Conservation (phyloP, 2,888 invertebrate genomes). For the Aleiodes testaceus region DNA sequence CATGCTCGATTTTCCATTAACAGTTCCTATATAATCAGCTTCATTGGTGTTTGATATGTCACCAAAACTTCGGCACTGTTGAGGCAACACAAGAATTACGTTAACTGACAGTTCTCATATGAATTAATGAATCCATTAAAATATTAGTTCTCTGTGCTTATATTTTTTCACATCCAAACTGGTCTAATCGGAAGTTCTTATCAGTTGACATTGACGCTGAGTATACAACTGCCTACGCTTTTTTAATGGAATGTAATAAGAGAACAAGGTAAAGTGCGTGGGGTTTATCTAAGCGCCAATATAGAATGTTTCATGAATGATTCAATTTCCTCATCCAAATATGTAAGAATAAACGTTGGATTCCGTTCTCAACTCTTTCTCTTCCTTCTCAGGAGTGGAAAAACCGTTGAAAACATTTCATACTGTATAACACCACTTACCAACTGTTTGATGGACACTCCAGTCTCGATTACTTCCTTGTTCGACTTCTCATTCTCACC, state of each 20-base stretch:
- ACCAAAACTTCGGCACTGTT: slow-evolving; percentile 79
- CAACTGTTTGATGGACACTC: slow-evolving; percentile 74
- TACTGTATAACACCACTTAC: slow-evolving; percentile 68
- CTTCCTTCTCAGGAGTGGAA: slow-evolving; percentile 24
- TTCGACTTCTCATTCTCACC: slow-evolving; percentile 67
- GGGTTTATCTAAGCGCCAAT: background rate
- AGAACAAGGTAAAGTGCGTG: slow-evolving; percentile 38
- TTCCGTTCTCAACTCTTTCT: background rate
- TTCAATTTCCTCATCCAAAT: background rate
- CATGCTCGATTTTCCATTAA: slow-evolving; percentile 63
- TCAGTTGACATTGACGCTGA: slow-evolving; percentile 40
- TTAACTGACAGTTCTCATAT: slow-evolving; percentile 58
- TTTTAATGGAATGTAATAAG: slow-evolving; percentile 46
- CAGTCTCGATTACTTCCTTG: slow-evolving; percentile 73
- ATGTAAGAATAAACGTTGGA: no score
- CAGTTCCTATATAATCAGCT: slow-evolving; percentile 66
- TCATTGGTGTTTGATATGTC: slow-evolving; percentile 76
- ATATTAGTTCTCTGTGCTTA: slow-evolving; percentile 6
- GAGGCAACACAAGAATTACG: slow-evolving; percentile 55
- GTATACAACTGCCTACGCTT: slow-evolving; percentile 13
- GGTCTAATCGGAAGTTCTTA: slow-evolving; percentile 45
- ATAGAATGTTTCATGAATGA: background rate
- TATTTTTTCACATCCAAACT: slow-evolving; percentile 34
- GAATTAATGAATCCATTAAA: slow-evolving; percentile 49
- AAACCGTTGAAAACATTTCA: slow-evolving; percentile 40